A percentile compares a stretch with the other conserved stretches of the same genome.
phyloP scores from a whole-genome alignment of 2,797 vertebrate genomes.

The Petrocephalus schoutedeni region DNA sequence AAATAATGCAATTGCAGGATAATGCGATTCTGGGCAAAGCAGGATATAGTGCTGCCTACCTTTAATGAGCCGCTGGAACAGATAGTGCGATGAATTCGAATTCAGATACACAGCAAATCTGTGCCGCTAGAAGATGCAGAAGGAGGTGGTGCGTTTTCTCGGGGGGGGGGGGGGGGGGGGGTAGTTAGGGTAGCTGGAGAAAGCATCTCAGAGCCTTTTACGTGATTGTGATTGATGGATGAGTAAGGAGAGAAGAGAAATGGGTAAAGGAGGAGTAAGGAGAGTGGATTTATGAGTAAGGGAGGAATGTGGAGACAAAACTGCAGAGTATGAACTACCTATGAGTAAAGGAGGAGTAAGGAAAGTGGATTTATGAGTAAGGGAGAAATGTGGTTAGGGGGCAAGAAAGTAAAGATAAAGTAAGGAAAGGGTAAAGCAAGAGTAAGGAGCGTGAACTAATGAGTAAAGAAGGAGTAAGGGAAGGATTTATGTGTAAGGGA shows the following conservation, averaged over 20 bases:
- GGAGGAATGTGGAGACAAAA: neutral
- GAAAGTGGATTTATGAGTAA: neutral
- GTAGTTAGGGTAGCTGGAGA: too few relatives aligned
- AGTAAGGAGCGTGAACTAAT: neutral
- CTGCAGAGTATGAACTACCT: neutral
- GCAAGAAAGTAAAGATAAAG: neutral
- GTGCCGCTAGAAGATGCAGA: neutral
- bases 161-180: neutral
- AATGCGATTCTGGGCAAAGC: neutral
- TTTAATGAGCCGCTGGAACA: neutral
- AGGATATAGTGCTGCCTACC: neutral
- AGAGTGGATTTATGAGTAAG: neutral
- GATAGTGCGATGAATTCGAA: neutral
- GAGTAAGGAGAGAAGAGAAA: neutral
- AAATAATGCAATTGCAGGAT: slow-evolving; percentile 10
- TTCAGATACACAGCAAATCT: neutral
- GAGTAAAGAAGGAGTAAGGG: neutral
- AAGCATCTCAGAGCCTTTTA: neutral
- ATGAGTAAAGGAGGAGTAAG: neutral
- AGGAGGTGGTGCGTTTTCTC: neutral
- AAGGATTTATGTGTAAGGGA: neutral
- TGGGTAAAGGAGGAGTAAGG: neutral
- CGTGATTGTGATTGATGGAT: neutral
- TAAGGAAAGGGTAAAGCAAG: neutral
- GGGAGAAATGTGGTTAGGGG: neutral